Conservation (phyloP, 2,888 invertebrate species). For the Chromoteleia sp. region DNA sequence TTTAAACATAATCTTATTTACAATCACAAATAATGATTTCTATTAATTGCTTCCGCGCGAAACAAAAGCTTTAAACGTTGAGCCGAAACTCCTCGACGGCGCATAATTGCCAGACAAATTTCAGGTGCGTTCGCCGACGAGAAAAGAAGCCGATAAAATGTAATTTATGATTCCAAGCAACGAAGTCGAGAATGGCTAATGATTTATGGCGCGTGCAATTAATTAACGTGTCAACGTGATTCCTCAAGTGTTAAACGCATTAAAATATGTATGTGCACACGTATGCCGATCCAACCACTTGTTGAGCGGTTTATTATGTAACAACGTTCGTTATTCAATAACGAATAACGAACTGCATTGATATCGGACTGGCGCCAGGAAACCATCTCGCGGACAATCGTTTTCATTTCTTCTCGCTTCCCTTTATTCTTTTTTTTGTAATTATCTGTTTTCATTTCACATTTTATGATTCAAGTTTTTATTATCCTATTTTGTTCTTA, state of each 20-base stretch:
- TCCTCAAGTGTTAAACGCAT: constrained; percentile 64
- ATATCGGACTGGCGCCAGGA: constrained; percentile 2
- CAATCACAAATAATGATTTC: too few species aligned
- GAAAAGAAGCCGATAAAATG: constrained; percentile 52
- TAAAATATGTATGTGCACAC: constrained; percentile 65
- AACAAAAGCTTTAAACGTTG: too few species aligned
- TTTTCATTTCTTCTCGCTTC: too few species aligned
- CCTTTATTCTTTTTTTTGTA: not conserved
- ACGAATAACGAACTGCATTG: constrained; percentile 47
- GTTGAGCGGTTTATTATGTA: constrained; percentile 68
- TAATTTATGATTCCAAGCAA: constrained; percentile 51
- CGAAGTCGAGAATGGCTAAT: constrained; percentile 31
- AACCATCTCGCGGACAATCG: constrained; percentile 15
- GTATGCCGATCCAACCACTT: constrained; percentile 64
- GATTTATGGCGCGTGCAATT: constrained; percentile 61
- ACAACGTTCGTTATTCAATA: constrained; percentile 66
- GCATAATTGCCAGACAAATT: constrained; percentile 25
- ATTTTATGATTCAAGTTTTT: too few species aligned
- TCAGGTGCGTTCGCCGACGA: constrained; percentile 16
- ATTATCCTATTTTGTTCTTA: too few species aligned
- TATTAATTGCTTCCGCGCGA: too few species aligned
- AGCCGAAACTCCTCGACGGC: not conserved
- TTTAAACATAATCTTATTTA: too few species aligned
- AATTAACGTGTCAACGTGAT: constrained; percentile 63
- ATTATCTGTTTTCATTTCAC: not conserved